Evolutionary conservation across 1,140 invertebrate genomes (phyloP).

Genomic region (Leucophenga varia): DNA sequence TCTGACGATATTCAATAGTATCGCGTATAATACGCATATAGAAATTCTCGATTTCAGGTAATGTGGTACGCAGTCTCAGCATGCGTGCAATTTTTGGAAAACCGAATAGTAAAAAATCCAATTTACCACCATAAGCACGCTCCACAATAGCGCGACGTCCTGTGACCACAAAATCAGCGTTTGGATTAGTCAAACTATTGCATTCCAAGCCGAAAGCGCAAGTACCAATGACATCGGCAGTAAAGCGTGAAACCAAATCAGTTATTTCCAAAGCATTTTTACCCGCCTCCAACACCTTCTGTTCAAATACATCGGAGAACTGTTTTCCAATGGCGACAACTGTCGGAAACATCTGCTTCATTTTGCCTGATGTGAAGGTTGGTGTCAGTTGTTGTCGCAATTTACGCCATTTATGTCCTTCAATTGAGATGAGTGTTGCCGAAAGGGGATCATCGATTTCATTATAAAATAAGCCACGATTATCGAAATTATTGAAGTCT

Average conservation of each 20-base stretch:
- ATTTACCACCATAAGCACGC: constrained; percentile 4
- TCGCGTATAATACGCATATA: constrained; percentile 44
- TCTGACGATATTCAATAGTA: constrained; percentile 46
- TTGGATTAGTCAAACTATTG: constrained; percentile 54
- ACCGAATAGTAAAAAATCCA: constrained; percentile 5
- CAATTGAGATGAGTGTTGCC: constrained; percentile 53
- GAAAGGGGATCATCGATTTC: constrained; percentile 57
- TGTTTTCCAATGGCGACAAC: constrained; percentile 35
- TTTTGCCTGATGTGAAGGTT: constrained; percentile 61
- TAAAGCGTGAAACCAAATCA: constrained; percentile 55
- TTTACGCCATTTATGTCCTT: constrained; percentile 59
- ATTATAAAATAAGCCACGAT: constrained; percentile 56
- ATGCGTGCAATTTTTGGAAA: constrained; percentile 22
- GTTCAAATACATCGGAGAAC: constrained; percentile 32
- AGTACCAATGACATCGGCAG: constrained; percentile 49
- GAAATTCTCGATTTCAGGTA: constrained; percentile 38
- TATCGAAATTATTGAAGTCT: constrained; percentile 60
- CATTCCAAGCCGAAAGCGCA: constrained; percentile 58
- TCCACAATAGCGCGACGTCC: constrained; percentile 24
- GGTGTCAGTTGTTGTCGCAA: constrained; percentile 59
- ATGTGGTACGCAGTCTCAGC: constrained; percentile 19
- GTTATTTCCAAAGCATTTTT: constrained; percentile 30
- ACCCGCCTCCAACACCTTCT: constrained; percentile 25
- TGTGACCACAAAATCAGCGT: constrained; percentile 55
- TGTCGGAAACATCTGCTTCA: constrained; percentile 59